These are phyloP conservation scores for Caenorhabditis inopinata DNA, from an alignment of 1,140 invertebrate genomes.

Conservation along the genomic window DNA sequence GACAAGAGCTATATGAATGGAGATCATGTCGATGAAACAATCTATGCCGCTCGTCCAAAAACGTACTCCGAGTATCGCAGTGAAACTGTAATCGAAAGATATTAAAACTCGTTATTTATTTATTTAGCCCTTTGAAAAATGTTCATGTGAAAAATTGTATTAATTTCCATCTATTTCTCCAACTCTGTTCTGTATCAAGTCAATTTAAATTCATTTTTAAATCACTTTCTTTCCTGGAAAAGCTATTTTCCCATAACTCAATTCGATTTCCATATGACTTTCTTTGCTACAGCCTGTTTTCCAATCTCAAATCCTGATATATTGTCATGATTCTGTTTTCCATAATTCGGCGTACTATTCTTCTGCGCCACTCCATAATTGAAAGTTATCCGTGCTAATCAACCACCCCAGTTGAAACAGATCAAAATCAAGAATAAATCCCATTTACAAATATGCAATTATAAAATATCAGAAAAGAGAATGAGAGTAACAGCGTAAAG, in stretches of 20 bases:
- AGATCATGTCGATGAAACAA: background rate
- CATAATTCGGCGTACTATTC: background rate
- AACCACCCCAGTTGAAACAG: slow-evolving; percentile 19
- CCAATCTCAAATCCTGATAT: slow-evolving; percentile 1
- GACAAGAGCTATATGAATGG: slow-evolving; percentile 17
- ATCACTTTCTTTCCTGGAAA: background rate
- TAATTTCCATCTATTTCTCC: too few relatives aligned
- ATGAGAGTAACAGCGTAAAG: background rate
- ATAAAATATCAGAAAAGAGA: background rate
- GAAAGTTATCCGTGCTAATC: background rate
- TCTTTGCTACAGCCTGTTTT: background rate
- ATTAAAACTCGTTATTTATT: slow-evolving; percentile 3
- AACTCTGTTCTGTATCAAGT: background rate
- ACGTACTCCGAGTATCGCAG: slow-evolving; percentile 5
- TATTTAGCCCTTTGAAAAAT: too few relatives aligned
- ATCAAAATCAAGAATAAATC: too few relatives aligned
- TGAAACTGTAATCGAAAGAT: slow-evolving; percentile 29
- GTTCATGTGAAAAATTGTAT: too few relatives aligned
- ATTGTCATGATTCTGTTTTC: background rate
- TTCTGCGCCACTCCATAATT: background rate
- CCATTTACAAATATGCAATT: background rate
- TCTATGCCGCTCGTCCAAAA: background rate
- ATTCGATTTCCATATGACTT: background rate
- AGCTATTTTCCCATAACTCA: background rate
- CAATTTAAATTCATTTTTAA: background rate